Evolutionary conservation across 2,888 invertebrate species (phyloP), one percentile per base, ranked within the genome.

Genomic region (Blera fallax): DNA sequence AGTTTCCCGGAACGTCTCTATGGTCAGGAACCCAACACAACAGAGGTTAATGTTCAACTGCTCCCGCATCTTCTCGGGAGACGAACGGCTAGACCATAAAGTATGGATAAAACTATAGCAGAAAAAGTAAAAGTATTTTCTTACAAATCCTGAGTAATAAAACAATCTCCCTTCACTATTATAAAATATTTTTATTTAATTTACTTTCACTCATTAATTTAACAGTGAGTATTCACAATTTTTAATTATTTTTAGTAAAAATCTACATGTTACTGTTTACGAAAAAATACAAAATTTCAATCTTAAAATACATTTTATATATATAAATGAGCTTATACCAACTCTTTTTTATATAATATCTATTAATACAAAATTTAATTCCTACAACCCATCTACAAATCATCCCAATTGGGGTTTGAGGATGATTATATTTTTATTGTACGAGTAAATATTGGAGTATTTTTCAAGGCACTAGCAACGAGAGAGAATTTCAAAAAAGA

Each of bases 401-500:
- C 48, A 32, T 65, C n/a, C 37, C 18, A 50, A 60, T 10, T 24
- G 3, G 7, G 60, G 40, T 67, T 77, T 64, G 58, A 8, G 29
- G 8, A 40, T 50, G 2, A 65, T 72, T 50, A 10, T 29, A 54
- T 37, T 8, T 50, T 56, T 11, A 48, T 72, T 48, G 14, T 76
- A n/a, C n/a, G n/a, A n/a, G n/a, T n/a, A 62, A 78, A 48, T 45
- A 60, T 56, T 56, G 40, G 83, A 84, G 83, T 84, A 84, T 84
- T 84, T 50, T 72, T 74, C 73, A 79, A 79, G 79, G 83, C 83
- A 84, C 83, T 84, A 84, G 83, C 69, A 84, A 79, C 69, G 69
- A 73, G 60, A 65, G 16, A 67, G 18, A 37, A 8, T 32, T 48
- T 32, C 34, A 18, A 8, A 29, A 32, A 50, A 64, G 37, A 58